Conservation (phyloP, 2,113 vertebrate genomes). For the Zosterops pallidus region DNA sequence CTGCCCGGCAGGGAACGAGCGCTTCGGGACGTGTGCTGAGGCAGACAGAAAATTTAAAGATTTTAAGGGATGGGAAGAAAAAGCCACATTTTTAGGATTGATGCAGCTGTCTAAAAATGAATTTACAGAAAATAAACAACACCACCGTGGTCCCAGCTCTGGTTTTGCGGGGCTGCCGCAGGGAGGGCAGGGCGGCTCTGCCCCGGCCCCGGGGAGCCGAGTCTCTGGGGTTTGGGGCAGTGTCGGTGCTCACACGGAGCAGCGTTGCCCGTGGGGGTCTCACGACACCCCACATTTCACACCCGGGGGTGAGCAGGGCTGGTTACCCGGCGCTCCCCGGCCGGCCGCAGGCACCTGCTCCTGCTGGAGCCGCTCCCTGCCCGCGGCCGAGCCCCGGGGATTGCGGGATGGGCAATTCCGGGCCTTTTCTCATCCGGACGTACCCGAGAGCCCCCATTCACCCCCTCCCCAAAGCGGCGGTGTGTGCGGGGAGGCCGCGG, state of each 20-base stretch:
- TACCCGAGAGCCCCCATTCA: neutral
- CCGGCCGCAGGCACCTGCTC: constrained; percentile 16
- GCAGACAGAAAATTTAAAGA: neutral
- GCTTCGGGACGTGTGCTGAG: neutral
- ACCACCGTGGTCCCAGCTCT: neutral
- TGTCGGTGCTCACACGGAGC: neutral
- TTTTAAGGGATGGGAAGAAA: neutral
- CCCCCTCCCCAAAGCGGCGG: neutral
- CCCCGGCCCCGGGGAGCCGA: neutral
- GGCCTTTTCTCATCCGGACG: neutral
- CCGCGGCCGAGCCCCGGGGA: neutral
- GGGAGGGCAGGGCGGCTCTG: neutral
- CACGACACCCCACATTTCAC: neutral
- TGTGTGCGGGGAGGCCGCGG: neutral
- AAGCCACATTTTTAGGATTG: neutral
- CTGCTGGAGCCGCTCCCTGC: neutral
- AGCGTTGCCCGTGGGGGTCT: accelerated
- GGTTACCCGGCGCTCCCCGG: neutral
- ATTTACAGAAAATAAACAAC: neutral
- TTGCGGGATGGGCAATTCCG: neutral
- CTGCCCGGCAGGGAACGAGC: neutral
- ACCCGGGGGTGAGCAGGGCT: too few relatives aligned
- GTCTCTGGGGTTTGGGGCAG: neutral
- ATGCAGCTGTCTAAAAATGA: neutral
- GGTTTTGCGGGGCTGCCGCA: neutral